phyloP scores from a whole-genome alignment of 2,888 invertebrate genomes.

The Ectemnius cavifrons region DNA sequence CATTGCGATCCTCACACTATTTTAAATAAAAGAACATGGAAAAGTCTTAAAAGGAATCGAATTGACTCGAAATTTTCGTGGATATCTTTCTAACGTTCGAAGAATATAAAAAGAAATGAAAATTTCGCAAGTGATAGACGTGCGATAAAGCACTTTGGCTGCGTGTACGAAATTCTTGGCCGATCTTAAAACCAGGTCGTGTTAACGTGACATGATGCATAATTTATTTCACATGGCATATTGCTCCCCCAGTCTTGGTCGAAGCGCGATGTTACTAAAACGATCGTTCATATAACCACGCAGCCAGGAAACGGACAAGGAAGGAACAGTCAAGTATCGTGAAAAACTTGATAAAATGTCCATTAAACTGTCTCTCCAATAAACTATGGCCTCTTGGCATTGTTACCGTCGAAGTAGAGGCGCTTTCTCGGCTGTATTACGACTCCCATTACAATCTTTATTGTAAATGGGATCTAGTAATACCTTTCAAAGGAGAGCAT shows the following conservation, averaged over 20 bases:
- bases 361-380: conserved; percentile 51
- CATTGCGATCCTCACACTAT: conserved; percentile 57
- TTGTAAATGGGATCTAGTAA: too few relatives aligned
- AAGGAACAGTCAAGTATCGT: conserved; percentile 49
- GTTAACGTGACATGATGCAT: conserved; percentile 57
- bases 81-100: too few relatives aligned
- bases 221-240: conserved; percentile 65
- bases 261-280: conserved; percentile 44
- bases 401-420: neutral
- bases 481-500: neutral
- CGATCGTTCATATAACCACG: conserved; percentile 40
- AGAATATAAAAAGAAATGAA: neutral
- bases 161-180: conserved; percentile 67
- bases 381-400: conserved; percentile 19
- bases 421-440: too few relatives aligned
- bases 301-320: conserved; percentile 38
- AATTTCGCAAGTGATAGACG: conserved; percentile 16
- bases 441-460: too few relatives aligned
- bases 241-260: conserved; percentile 58
- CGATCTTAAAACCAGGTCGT: conserved; percentile 64
- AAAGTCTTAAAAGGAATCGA: too few relatives aligned
- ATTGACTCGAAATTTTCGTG: too few relatives aligned
- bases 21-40: neutral
- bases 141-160: conserved; percentile 67
- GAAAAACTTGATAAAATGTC: conserved; percentile 51